Evolutionary conservation across 2,888 invertebrate genomes (phyloP).

Genomic region (Aleiodes leptofemur): DNA sequence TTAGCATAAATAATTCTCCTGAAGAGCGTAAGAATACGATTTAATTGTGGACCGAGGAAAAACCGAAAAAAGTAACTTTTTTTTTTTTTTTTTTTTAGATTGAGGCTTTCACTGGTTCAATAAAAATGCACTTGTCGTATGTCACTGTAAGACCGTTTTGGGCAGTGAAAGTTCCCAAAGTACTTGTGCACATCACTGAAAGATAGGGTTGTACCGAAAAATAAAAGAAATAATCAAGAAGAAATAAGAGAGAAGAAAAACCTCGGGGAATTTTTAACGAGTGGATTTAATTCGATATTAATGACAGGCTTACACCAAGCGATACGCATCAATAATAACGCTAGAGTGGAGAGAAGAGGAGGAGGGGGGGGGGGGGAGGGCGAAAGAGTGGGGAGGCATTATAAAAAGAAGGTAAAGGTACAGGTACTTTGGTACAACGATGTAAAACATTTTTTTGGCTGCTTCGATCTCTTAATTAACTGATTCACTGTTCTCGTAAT

Average conservation of each 20-base stretch:
- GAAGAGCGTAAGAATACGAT: background rate
- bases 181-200: slow-evolving; percentile 12
- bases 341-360: slow-evolving; percentile 22
- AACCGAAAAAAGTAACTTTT: background rate
- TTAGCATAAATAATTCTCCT: too few species aligned
- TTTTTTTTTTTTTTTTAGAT: background rate
- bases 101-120: slow-evolving; percentile 28
- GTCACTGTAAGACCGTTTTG: slow-evolving; percentile 53
- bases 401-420: slow-evolving; percentile 9
- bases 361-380: background rate
- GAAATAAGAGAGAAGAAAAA: slow-evolving; percentile 35
- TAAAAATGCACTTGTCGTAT: slow-evolving; percentile 38
- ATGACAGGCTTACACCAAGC: slow-evolving; percentile 48
- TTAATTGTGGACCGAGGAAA: background rate
- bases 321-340: slow-evolving; percentile 46
- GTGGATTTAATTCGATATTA: slow-evolving; percentile 52
- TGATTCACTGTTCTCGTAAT: slow-evolving; percentile 28
- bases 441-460: slow-evolving; percentile 31
- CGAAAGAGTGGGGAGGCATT: background rate
- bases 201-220: background rate
- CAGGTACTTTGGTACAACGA: background rate
- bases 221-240: slow-evolving; percentile 24
- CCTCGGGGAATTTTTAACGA: slow-evolving; percentile 45
- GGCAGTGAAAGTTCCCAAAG: slow-evolving; percentile 53
- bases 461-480: slow-evolving; percentile 48